Base-by-base conservation (phyloP, 1,140 invertebrate genomes). In the Drosophila nebulosa region DNA sequence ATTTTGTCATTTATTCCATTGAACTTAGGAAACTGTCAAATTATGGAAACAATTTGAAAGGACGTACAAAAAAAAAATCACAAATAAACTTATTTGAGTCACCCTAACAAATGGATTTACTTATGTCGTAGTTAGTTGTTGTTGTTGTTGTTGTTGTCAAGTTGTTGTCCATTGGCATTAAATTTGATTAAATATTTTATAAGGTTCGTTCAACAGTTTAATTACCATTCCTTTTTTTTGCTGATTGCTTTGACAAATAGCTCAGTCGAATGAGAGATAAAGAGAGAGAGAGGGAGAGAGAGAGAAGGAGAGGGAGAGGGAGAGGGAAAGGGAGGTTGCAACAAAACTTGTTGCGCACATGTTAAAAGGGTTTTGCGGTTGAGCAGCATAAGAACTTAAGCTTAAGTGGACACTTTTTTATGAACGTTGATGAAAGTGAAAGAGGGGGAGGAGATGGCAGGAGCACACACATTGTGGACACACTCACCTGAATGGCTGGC, bases 401-500 rank as follows among this genome's bases (percentile, higher is more conserved):
- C 26, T 39, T 2, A 76, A 64, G 71, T 71, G 62, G 59, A 21
- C 22, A 6, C 59, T 46, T 65, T 14, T 57, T 39, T 35, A 30
- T 30, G 32, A n/a, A n/a, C n/a, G n/a, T n/a, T n/a, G n/a, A n/a
- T n/a, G n/a, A n/a, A n/a, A n/a, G n/a, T n/a, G n/a, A n/a, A n/a
- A n/a, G n/a, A n/a, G n/a, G n/a, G n/a, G n/a, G n/a, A n/a, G n/a
- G 6, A 16, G 57, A 39, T 7, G 3, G 32, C 51, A 27, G 9
- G 21, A n/a, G n/a, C n/a, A n/a, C n/a, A n/a, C n/a, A n/a, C n/a
- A n/a, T n/a, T n/a, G 27, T 5, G 27, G 27, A 5, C 67, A 22
- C 78, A 90, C 89, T 90, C 67, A 94, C 94, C 94, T 83, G 94
- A 93, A 90, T 94, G 93, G 89, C 94, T 96, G 24, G 95, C 95